These are phyloP conservation scores for Saxicola maurus DNA, from an alignment of 2,797 vertebrate genomes.

Conservation along the genomic window DNA sequence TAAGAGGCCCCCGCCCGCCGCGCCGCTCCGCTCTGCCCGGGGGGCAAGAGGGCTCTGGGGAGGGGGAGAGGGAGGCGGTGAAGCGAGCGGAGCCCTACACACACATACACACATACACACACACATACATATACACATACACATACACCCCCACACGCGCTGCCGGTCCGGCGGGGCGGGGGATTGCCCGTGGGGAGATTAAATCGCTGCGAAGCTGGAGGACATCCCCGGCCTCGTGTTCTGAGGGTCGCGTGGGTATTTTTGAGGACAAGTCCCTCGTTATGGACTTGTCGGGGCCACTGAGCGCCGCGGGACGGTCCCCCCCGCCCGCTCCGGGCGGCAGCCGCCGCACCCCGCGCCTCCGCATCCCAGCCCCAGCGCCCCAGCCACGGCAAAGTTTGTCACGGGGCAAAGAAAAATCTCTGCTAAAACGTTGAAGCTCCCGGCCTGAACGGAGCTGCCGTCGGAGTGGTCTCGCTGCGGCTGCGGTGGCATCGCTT, in stretches of 20 bases:
- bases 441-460: not conserved
- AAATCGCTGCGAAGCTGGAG: not conserved
- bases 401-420: not conserved
- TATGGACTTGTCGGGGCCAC: not conserved
- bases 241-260: not conserved
- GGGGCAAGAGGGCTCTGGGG: not conserved
- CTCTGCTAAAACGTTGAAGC: not conserved
- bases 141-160: rapidly evolving
- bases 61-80: not conserved
- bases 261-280: not conserved
- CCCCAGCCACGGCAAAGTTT: not conserved
- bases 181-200: not conserved
- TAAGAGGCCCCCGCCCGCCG: constrained; percentile 58
- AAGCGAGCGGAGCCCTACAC: not conserved
- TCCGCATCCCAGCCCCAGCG: not conserved
- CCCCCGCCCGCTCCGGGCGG: not conserved
- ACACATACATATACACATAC: not conserved
- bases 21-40: not conserved
- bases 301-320: not conserved
- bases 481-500: not conserved
- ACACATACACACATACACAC: not conserved
- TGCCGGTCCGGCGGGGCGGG: not conserved
- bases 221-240: not conserved
- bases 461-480: not conserved
- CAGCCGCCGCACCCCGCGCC: not conserved